Conservation (phyloP, 2,113 vertebrate species). For the Empidonax alnorum region DNA sequence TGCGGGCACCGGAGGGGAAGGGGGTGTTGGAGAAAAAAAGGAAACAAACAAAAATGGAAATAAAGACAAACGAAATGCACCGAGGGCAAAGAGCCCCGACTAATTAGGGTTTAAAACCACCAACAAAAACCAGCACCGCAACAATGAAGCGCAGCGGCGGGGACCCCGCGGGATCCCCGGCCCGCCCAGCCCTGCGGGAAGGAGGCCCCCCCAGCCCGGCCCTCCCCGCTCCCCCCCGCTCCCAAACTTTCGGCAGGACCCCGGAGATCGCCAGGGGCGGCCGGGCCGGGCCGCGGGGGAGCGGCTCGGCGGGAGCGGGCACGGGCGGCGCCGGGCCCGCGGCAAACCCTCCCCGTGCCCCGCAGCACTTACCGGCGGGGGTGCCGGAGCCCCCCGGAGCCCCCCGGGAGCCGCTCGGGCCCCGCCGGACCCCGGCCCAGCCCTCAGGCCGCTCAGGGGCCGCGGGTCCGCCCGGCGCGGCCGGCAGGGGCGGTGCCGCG, state of each 20-base stretch:
- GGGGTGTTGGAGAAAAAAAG: neutral
- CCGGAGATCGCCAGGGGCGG: neutral
- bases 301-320: no score
- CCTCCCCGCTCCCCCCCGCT: neutral
- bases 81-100: neutral
- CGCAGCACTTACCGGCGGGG: no score
- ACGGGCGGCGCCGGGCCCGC: no score
- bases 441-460: no score
- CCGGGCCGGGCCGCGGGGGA: no score
- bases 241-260: neutral
- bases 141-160: neutral
- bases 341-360: no score
- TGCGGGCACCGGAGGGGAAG: neutral
- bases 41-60: neutral
- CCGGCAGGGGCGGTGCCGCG: no score
- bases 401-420: no score
- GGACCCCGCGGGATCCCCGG: neutral
- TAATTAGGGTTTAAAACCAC: neutral
- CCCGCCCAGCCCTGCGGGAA: neutral
- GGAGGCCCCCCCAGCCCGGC: neutral
- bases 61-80: neutral
- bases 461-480: no score
- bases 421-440: no score
- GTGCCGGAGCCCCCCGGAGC: no score
- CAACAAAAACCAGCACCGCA: neutral